Base-by-base conservation (phyloP, 2,113 vertebrate species). In the Oreotragus oreotragus region DNA sequence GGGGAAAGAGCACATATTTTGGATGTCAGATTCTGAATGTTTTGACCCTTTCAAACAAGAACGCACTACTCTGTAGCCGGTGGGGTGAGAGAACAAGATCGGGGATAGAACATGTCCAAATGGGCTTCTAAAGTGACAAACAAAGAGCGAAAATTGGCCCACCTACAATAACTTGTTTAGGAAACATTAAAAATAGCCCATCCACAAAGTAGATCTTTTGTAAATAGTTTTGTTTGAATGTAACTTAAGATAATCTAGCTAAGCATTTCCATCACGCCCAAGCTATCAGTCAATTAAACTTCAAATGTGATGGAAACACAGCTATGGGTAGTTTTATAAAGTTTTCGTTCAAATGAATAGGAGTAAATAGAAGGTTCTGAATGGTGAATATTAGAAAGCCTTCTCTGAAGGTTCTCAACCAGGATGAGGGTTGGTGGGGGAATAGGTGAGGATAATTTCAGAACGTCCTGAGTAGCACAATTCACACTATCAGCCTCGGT, bases 41-140 rank as follows among this genome's bases (percentile, higher is more conserved):
- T 98, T 98, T 97, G 97, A 97, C 95, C 96, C 84, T 73, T 98
- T 98, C 96, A 97, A 98, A 90, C 57, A 96, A 98, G 96, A 98
- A 96, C n/a, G n/a, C 58, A 88, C 93, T 17, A 53, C 83, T 90
- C 88, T 62, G 83, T 53, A 80, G 60, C 84, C 70, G 87, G 86
- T 93, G 79, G 84, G 83, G 62, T 45, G 28, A 84, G 60, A 93
- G 95, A 84, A n/a, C 28, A 33, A 43, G 30, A 79, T 28, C 7
- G 2, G 85, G 79, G 49, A 53, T 30, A 97, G 83, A 91, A 94
- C 85, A 77, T 13, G 45, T 97, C 76, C 25, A 95, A 49, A 84
- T 85, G 88, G 39, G 28, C 51, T 97, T 92, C 73, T 36, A 83
- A 45, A 95, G 17, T 60, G 80, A 90, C 79, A 90, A 77, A 53